Evolutionary conservation across 2,888 invertebrate genomes (phyloP), one percentile per base, ranked within the genome.

Genomic region (Chydorus sphaericus): DNA sequence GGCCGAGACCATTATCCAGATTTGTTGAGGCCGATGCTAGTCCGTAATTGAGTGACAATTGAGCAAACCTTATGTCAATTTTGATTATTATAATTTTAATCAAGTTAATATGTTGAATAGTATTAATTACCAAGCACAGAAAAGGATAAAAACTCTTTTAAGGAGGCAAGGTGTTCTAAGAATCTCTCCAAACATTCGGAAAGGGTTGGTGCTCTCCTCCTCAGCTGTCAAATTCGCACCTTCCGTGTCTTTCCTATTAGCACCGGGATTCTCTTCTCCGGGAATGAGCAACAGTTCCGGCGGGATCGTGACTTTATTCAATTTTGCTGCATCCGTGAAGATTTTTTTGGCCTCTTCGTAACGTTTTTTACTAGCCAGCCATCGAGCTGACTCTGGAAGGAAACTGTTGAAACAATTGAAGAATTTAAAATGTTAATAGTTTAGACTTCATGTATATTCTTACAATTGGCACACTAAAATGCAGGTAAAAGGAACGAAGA

Each of bases 1-100:
- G 29, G 81, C 83, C 6, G 81, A 82, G n/a, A n/a, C n/a, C n/a
- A n/a, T n/a, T n/a, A n/a, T n/a, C n/a, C 54, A 85, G 74, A 64
- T 77, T 80, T 50, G 78, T 80, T 4, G 83, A 80, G 65, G 81
- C 82, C 80, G 85, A 81, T 1, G 84, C 84, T 8, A 86, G 70
- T 0, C 85, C 85, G 64, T 85, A 85, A 68, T 85, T 85, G 8
- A 48, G 31, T 29, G 55, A 23, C n/a, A 48, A 48, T 14, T 30
- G 39, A 20, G 56, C 30, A 33, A 54, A 18, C 54, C 54, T 54
- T n/a, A n/a, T n/a, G n/a, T n/a, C n/a, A n/a, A n/a, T n/a, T n/a
- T n/a, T n/a, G n/a, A n/a, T n/a, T n/a, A n/a, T n/a, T n/a, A n/a
- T n/a, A n/a, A n/a, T n/a, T n/a, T n/a, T n/a, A n/a, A n/a, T n/a